Percentiles rank a stretch among this genome's conserved stretches.
Evolutionary conservation across 2,113 vertebrate genomes (phyloP).

Genomic region (Uropsilus gracilis): DNA sequence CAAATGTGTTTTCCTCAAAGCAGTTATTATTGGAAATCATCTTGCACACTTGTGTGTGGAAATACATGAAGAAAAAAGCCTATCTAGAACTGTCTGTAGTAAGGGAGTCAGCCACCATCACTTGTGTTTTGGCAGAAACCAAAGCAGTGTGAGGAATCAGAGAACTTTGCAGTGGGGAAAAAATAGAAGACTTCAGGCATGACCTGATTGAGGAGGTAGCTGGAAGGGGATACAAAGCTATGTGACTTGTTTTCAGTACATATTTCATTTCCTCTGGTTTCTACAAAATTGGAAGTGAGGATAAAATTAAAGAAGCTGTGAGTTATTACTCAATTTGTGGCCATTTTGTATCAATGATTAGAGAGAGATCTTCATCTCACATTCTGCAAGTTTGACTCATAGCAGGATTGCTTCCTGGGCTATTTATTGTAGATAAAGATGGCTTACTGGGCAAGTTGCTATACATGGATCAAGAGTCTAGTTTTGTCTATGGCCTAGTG

Average conservation of each 20-base stretch:
- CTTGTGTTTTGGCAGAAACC: neutral
- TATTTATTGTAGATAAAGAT: neutral
- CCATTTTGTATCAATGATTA: neutral
- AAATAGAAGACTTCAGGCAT: neutral
- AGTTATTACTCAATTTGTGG: neutral
- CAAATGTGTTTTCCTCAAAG: neutral
- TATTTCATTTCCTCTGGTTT: neutral
- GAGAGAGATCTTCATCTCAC: neutral
- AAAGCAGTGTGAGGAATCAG: neutral
- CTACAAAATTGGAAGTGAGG: neutral
- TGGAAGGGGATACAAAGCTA: neutral
- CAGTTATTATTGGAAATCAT: neutral
- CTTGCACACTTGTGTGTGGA: neutral
- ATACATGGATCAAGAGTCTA: neutral
- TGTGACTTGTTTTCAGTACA: neutral
- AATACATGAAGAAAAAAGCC: neutral
- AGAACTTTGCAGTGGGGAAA: neutral
- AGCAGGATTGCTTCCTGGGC: neutral
- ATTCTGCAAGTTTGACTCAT: neutral
- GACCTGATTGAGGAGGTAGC: neutral
- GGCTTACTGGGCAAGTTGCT: neutral
- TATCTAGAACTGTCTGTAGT: neutral
- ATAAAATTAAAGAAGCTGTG: neutral
- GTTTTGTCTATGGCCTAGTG: neutral
- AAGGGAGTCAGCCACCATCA: neutral